Base-by-base conservation (phyloP, 1,140 invertebrate genomes). In the Triops cancriformis region DNA sequence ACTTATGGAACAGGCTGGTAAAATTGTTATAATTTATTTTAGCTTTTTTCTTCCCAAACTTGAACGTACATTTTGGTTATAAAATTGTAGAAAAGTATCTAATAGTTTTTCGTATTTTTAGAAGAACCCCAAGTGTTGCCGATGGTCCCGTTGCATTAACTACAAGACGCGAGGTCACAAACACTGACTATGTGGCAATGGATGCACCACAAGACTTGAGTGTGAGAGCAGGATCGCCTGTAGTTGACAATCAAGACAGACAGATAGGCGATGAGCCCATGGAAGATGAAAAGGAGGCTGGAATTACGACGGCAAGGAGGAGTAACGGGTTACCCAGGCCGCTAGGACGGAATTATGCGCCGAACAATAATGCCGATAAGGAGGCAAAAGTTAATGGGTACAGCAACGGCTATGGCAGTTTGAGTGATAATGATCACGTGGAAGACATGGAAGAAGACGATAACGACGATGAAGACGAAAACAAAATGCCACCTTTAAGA, bases 321-420 rank as follows among this genome's bases (percentile, higher is more conserved):
- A 27, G 73, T 74, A 27, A 73, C 31, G 26, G 26, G 64, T 27
- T 73, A 41, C 12, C 41, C 28, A 45, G 73, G 73, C 18, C 41
- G n/a, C 28, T 12, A 72, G 31, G 31, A 37, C 43, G 43, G 31
- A 42, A 51, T 64, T 2, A 76, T 9, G n/a, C n/a, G 41, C 14
- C 41, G 75, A 11, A 27, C 18, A 12, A 26, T 45, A 76, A 76
- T 28, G 64, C 43, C 84, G 7, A 84, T 84, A 41, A 85, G 81
- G 73, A 85, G 51, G 77, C 79, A 1, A 80, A 84, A 75, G 82
- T 85, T 11, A 89, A 88, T 81, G 85, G 86, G 18, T 85, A 86
- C 80, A 82, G 83, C 7, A 86, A 85, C 81, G 81, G 82, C n/a
- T 82, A 82, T 77, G 84, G 85, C 72, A 85, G 83, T 79, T 85